These are phyloP conservation scores for Psettodes erumei DNA, from an alignment of 2,113 vertebrate species.

Conservation along the genomic window DNA sequence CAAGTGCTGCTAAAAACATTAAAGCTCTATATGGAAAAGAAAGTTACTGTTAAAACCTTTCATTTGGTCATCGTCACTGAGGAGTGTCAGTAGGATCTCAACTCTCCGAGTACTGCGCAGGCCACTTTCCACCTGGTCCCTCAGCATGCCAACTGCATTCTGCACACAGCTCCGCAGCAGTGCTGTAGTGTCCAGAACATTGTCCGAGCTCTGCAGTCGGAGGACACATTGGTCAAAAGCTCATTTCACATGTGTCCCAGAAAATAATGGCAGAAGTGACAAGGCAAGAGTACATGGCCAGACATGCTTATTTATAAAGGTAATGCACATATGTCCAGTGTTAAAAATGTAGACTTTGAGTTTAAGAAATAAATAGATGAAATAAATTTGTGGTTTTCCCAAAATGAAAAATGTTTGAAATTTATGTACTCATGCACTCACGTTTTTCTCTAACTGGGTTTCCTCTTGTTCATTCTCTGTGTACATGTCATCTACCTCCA, in stretches of 20 bases:
- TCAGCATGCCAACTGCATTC: slow-evolving; percentile 90
- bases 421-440: slow-evolving; percentile 64
- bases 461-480: slow-evolving; percentile 48
- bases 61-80: slow-evolving; percentile 76
- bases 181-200: slow-evolving; percentile 87
- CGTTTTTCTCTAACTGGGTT: slow-evolving; percentile 53
- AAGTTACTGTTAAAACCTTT: slow-evolving; percentile 72
- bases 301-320: background rate
- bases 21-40: background rate
- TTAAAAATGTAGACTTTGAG: background rate
- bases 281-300: background rate
- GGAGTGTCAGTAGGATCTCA: slow-evolving; percentile 87
- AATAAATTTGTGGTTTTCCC: background rate
- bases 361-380: no score
- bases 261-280: background rate
- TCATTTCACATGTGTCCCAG: background rate
- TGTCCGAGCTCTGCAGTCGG: slow-evolving; percentile 47
- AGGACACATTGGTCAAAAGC: slow-evolving; percentile 7
- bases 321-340: background rate
- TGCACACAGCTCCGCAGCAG: slow-evolving; percentile 93
- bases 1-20: background rate
- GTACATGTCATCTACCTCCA: slow-evolving; percentile 78
- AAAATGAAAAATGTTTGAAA: background rate
- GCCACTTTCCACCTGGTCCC: slow-evolving; percentile 80
- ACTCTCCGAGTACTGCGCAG: slow-evolving; percentile 86